phyloP scores from a whole-genome alignment of 2,113 vertebrate species.

The Seriola dumerili region DNA sequence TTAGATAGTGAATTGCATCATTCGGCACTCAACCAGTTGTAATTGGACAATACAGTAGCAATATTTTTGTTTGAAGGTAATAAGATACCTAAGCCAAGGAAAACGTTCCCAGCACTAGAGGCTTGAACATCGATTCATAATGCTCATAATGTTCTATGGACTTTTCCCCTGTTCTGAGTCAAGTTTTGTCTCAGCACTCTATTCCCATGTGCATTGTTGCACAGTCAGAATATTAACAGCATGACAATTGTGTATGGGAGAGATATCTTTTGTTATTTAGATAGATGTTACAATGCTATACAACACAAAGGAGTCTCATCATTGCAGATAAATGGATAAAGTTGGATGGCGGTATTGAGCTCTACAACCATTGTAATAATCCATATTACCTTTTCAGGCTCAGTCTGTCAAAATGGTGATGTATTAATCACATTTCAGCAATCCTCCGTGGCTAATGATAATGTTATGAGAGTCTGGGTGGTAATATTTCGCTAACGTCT shows the following conservation, averaged over 20 bases:
- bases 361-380: constrained; percentile 84
- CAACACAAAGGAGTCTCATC: constrained; percentile 85
- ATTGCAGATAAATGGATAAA: constrained; percentile 87
- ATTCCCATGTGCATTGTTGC: constrained; percentile 74
- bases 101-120: constrained; percentile 59
- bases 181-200: constrained; percentile 73
- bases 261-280: constrained; percentile 86
- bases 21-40: constrained; percentile 78
- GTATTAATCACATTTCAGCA: constrained; percentile 87
- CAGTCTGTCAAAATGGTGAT: constrained; percentile 83
- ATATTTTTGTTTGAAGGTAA: constrained; percentile 82
- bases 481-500: constrained; percentile 80
- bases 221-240: constrained; percentile 82
- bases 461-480: constrained; percentile 78
- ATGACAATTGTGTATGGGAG: constrained; percentile 74
- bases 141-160: constrained; percentile 71
- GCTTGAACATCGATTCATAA: constrained; percentile 70
- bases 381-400: constrained; percentile 86
- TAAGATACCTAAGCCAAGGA: constrained; percentile 77
- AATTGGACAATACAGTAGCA: constrained; percentile 75
- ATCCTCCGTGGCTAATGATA: constrained; percentile 80
- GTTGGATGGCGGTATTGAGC: constrained; percentile 84
- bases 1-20: constrained; percentile 77
- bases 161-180: constrained; percentile 65
- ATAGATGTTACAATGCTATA: constrained; percentile 82